phyloP scores from a whole-genome alignment of 1,140 invertebrate genomes.

The Colletes gigas region DNA sequence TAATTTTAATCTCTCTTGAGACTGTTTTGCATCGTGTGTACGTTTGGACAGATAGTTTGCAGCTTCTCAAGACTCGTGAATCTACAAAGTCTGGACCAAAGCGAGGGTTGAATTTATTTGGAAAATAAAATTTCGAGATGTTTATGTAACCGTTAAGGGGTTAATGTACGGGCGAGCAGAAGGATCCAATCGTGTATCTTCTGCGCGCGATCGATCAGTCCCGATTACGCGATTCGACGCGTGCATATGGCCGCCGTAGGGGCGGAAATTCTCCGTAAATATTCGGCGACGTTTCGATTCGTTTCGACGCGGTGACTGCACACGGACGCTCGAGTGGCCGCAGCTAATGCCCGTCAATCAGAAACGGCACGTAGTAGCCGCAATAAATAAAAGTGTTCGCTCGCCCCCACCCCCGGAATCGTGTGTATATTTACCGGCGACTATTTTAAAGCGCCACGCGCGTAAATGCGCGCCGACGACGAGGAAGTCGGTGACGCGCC shows the following conservation, averaged over 20 bases:
- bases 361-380: slow-evolving; percentile 27
- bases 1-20: too few relatives aligned
- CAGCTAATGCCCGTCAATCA: slow-evolving; percentile 47
- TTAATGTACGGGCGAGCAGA: too few relatives aligned
- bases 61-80: too few relatives aligned
- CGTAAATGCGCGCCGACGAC: slow-evolving; percentile 19
- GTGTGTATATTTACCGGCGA: slow-evolving; percentile 50
- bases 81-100: too few relatives aligned
- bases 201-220: not conserved
- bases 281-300: slow-evolving; percentile 36
- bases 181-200: not conserved
- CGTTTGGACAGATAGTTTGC: too few relatives aligned
- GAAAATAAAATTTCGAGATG: too few relatives aligned
- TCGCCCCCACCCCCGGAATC: not conserved
- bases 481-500: slow-evolving; percentile 38
- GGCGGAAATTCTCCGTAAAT: slow-evolving; percentile 38
- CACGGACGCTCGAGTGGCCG: slow-evolving; percentile 16
- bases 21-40: too few relatives aligned
- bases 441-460: slow-evolving; percentile 57
- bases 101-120: too few relatives aligned
- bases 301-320: slow-evolving; percentile 22
- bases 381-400: slow-evolving; percentile 52
- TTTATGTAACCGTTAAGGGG: too few relatives aligned
- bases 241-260: not conserved
- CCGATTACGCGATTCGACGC: not conserved